These are phyloP conservation scores for Lithophane semibrunnea DNA, from an alignment of 2,888 invertebrate genomes.

Conservation along the genomic window DNA sequence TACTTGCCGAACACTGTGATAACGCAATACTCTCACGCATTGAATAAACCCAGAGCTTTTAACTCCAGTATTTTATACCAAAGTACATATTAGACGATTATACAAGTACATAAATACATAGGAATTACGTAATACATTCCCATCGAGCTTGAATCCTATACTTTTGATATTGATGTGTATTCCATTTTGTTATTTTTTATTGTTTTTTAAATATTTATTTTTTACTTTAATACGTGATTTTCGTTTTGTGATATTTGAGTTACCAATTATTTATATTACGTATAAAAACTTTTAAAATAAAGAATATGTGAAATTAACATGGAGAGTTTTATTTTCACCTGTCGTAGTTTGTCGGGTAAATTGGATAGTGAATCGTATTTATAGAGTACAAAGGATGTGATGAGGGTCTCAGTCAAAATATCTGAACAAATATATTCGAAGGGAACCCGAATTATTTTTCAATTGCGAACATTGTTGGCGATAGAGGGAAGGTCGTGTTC, in stretches of 20 bases:
- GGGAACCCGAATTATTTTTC: slow-evolving; percentile 65
- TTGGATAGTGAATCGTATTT: slow-evolving; percentile 34
- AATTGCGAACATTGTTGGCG: slow-evolving; percentile 62
- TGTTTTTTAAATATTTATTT: slow-evolving; percentile 60
- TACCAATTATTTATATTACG: slow-evolving; percentile 63
- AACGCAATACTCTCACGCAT: slow-evolving; percentile 78
- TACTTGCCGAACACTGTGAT: slow-evolving; percentile 78
- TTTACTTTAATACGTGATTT: slow-evolving; percentile 69
- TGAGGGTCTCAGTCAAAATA: slow-evolving; percentile 55
- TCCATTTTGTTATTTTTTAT: slow-evolving; percentile 66
- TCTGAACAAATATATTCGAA: slow-evolving; percentile 58
- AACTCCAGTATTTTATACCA: slow-evolving; percentile 69
- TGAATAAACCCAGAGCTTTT: slow-evolving; percentile 73
- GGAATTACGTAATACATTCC: slow-evolving; percentile 67
- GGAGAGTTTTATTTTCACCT: slow-evolving; percentile 58
- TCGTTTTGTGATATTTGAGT: slow-evolving; percentile 78
- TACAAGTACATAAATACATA: slow-evolving; percentile 65
- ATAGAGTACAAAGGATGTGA: slow-evolving; percentile 47
- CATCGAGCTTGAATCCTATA: slow-evolving; percentile 80
- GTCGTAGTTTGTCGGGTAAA: slow-evolving; percentile 12
- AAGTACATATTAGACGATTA: slow-evolving; percentile 74
- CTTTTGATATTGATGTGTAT: slow-evolving; percentile 68
- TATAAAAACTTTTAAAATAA: slow-evolving; percentile 68
- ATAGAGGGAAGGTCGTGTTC: slow-evolving; percentile 67
- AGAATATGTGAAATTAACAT: slow-evolving; percentile 59